Conservation (phyloP, 2,797 vertebrate genomes). For the Myripristis murdjan region DNA sequence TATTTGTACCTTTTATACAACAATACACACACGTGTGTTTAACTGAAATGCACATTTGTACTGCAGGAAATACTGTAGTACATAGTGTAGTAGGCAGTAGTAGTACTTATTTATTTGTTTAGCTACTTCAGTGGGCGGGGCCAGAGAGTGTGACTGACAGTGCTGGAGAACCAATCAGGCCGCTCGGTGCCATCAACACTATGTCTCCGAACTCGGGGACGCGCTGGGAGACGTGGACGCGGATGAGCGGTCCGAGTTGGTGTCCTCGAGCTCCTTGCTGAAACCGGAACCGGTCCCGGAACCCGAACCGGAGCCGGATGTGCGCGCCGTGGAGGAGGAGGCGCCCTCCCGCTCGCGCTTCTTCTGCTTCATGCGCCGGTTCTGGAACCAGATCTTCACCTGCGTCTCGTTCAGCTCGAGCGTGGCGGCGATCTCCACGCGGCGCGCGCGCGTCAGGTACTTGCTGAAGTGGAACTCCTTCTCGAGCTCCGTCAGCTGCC, state of each 20-base stretch:
- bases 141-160: not conserved
- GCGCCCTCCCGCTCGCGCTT: conserved; percentile 94
- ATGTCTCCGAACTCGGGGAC: conserved; percentile 91
- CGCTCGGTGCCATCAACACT: conserved; percentile 60
- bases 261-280: conserved; percentile 88
- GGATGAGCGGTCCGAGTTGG: conserved; percentile 89
- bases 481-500: too few species aligned
- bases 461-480: conserved; percentile 99
- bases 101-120: too few species aligned
- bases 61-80: too few species aligned
- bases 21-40: too few species aligned
- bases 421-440: conserved; percentile 95
- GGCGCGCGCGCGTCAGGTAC: conserved; percentile 94
- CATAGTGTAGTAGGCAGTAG: too few species aligned
- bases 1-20: too few species aligned
- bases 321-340: conserved; percentile 81
- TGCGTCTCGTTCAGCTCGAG: conserved; percentile 91
- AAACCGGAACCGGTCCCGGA: conserved; percentile 62
- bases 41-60: too few species aligned
- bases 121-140: too few species aligned
- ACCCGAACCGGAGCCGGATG: conserved; percentile 60
- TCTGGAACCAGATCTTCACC: conserved; percentile 99
- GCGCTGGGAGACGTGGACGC: conserved; percentile 89
- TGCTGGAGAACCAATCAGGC: conserved; percentile 1
- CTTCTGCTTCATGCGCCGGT: conserved; percentile 98